Evolutionary conservation across 2,888 invertebrate genomes (phyloP).

Genomic region (Vanessa cardui): DNA sequence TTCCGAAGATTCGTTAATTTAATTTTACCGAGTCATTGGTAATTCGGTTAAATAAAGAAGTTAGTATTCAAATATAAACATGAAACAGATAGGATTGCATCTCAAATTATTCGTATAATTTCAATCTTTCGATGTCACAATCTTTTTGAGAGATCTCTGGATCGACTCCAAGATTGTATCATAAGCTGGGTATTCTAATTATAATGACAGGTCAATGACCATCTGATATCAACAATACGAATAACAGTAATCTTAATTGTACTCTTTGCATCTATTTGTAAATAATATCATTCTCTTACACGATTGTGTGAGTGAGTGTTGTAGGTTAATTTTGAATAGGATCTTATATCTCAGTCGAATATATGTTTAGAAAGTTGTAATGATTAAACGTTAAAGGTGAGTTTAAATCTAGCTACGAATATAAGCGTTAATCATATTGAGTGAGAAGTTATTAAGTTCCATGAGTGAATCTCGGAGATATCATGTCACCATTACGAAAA

Average conservation of each 20-base stretch:
- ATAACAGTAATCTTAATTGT: neutral
- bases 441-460: too few species aligned
- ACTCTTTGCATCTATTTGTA: neutral
- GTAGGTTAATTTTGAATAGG: too few species aligned
- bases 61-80: neutral
- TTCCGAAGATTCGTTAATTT: neutral
- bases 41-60: neutral
- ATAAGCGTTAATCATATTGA: too few species aligned
- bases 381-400: too few species aligned
- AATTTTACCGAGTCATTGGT: neutral
- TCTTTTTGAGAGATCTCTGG: constrained; percentile 24
- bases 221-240: constrained; percentile 17
- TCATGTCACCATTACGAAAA: too few species aligned
- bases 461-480: too few species aligned
- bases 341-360: too few species aligned
- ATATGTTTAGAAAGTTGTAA: too few species aligned
- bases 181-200: constrained; percentile 28
- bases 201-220: constrained; percentile 30
- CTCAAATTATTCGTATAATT: constrained; percentile 9
- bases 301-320: too few species aligned
- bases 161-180: constrained; percentile 29
- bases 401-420: too few species aligned
- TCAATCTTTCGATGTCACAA: constrained; percentile 3
- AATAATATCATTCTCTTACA: neutral
- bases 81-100: constrained; percentile 3